Conservation (phyloP, 2,113 vertebrate genomes). For the Nettapus auritus region DNA sequence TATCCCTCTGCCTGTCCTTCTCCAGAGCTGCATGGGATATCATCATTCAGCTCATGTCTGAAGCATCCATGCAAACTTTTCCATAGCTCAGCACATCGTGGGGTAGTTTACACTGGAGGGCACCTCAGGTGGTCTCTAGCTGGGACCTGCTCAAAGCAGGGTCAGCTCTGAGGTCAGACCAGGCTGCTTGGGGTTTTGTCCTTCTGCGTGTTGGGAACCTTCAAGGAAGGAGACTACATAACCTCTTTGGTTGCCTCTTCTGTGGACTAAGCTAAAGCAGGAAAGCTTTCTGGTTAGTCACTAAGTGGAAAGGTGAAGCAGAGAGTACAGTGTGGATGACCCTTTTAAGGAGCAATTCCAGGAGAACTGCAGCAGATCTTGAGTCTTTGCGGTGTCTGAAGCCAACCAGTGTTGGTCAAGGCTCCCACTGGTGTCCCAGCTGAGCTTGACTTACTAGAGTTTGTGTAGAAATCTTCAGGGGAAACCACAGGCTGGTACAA, state of each 20-base stretch:
- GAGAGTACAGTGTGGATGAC: not conserved
- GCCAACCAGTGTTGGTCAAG: not conserved
- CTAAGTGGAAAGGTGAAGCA: not conserved
- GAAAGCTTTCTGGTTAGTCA: not conserved
- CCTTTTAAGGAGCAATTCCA: not conserved
- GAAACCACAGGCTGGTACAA: not conserved
- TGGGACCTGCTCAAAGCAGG: not conserved
- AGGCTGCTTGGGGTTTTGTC: not conserved
- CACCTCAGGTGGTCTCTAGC: not conserved
- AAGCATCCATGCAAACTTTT: not conserved
- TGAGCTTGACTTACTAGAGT: not conserved
- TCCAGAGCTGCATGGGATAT: not conserved
- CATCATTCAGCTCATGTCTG: not conserved
- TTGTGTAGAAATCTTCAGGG: not conserved
- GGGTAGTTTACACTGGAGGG: not conserved
- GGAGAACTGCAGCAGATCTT: rapidly evolving
- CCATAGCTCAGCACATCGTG: not conserved
- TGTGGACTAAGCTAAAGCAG: not conserved
- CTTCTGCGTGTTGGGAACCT: not conserved
- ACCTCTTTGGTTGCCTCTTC: not conserved
- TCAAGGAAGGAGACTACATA: not conserved
- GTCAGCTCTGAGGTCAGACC: not conserved
- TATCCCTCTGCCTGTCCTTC: not conserved
- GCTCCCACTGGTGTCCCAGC: not conserved
- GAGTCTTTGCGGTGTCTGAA: not conserved